Conservation (phyloP, 2,797 vertebrate genomes). For the Falco cherrug region DNA sequence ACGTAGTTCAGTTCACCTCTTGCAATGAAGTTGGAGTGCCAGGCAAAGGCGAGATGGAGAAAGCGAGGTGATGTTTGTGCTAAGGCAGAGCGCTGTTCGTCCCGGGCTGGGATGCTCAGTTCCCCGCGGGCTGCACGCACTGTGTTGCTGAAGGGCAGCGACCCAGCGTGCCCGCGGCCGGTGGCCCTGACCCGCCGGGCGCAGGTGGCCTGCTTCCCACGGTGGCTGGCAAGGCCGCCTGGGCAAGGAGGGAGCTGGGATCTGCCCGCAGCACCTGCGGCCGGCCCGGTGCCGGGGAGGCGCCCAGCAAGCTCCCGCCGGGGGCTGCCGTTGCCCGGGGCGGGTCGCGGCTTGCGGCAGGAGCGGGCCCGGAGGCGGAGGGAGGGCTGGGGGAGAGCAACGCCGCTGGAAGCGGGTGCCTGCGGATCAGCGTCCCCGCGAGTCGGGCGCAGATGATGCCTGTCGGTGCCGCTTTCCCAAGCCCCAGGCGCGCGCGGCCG, state of each 20-base stretch:
- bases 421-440: not conserved
- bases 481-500: not conserved
- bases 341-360: not conserved
- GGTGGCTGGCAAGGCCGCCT: not conserved
- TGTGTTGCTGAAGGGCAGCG: not conserved
- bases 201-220: not conserved
- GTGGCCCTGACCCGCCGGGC: not conserved
- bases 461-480: not conserved
- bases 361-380: not conserved
- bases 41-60: not conserved
- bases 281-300: not conserved
- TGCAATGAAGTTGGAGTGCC: not conserved
- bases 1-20: not conserved
- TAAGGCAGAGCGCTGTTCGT: not conserved
- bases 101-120: accelerated
- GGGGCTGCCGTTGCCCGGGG: accelerated
- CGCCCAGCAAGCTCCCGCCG: not conserved
- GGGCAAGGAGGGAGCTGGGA: not conserved
- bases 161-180: accelerated
- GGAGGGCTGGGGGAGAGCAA: not conserved
- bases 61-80: not conserved
- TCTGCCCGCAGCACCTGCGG: not conserved
- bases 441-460: not conserved
- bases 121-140: accelerated
- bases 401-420: not conserved